Evolutionary conservation across 2,797 vertebrate species (phyloP).

Genomic region (Chaetodon trifasciatus): DNA sequence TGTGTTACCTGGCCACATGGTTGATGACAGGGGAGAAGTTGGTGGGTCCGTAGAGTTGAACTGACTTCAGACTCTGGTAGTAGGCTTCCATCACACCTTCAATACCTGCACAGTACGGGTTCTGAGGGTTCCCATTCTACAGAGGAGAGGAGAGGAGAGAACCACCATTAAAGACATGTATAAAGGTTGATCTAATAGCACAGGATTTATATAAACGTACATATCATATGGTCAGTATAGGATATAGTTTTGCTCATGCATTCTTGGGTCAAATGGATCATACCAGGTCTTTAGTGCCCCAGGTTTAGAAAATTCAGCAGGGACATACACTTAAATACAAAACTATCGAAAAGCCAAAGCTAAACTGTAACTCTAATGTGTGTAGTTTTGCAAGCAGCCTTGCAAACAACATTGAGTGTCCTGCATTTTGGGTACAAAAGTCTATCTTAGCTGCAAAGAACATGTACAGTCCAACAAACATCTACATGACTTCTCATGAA

Average conservation of each 20-base stretch:
- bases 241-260: neutral
- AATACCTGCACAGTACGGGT: slow-evolving; percentile 96
- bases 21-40: slow-evolving; percentile 99
- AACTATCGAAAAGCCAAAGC: neutral
- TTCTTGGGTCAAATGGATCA: neutral
- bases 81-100: slow-evolving; percentile 98
- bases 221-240: neutral
- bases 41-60: slow-evolving; percentile 97
- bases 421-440: too few relatives aligned
- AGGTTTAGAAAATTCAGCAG: neutral
- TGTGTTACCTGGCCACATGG: slow-evolving; percentile 90
- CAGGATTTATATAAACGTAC: neutral
- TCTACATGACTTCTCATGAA: neutral
- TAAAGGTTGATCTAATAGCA: too few relatives aligned
- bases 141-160: slow-evolving; percentile 1
- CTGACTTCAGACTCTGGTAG: slow-evolving; percentile 95
- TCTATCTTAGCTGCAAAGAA: too few relatives aligned
- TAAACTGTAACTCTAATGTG: too few relatives aligned
- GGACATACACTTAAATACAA: neutral
- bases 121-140: slow-evolving; percentile 97
- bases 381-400: too few relatives aligned
- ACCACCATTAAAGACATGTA: too few relatives aligned
- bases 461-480: too few relatives aligned
- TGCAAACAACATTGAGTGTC: too few relatives aligned
- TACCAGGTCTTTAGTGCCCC: neutral